phyloP scores from a whole-genome alignment of 2,113 vertebrate genomes.

The Chaetorhynchus papuensis region DNA sequence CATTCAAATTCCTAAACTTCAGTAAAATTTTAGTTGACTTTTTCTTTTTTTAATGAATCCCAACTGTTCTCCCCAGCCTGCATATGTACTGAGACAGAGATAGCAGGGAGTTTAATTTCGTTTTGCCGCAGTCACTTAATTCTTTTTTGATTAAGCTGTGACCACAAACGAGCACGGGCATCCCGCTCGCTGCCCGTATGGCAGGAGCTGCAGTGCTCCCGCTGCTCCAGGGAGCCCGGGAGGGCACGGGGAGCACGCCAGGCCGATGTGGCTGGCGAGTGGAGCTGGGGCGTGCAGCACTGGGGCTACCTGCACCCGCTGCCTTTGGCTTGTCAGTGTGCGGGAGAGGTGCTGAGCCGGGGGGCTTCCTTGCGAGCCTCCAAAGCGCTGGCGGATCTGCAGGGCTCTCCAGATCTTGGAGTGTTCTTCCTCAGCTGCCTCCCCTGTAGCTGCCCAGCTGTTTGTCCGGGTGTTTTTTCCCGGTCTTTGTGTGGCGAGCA shows the following conservation, averaged over 20 bases:
- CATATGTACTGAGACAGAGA: neutral
- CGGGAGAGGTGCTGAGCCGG: neutral
- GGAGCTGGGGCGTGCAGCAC: neutral
- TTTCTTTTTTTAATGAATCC: neutral
- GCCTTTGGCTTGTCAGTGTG: neutral
- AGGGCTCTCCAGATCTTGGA: neutral
- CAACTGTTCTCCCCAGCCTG: neutral
- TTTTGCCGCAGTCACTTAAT: neutral
- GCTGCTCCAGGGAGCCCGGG: neutral
- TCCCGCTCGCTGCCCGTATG: neutral
- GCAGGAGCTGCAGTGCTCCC: neutral
- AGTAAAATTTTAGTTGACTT: neutral
- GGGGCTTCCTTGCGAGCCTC: rapidly evolving
- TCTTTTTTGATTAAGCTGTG: neutral
- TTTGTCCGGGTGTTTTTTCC: neutral
- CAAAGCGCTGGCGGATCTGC: neutral
- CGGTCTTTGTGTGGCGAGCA: neutral
- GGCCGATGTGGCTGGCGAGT: neutral
- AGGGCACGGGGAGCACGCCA: rapidly evolving
- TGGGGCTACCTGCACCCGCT: neutral
- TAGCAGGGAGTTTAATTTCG: neutral
- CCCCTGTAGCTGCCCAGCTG: neutral
- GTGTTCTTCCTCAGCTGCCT: neutral
- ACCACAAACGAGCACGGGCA: neutral
- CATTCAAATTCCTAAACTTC: neutral